Percentiles rank a stretch among this genome's conserved stretches.
Conservation (phyloP, 2,797 vertebrate genomes). For the Phrynocephalus vlangalii region DNA sequence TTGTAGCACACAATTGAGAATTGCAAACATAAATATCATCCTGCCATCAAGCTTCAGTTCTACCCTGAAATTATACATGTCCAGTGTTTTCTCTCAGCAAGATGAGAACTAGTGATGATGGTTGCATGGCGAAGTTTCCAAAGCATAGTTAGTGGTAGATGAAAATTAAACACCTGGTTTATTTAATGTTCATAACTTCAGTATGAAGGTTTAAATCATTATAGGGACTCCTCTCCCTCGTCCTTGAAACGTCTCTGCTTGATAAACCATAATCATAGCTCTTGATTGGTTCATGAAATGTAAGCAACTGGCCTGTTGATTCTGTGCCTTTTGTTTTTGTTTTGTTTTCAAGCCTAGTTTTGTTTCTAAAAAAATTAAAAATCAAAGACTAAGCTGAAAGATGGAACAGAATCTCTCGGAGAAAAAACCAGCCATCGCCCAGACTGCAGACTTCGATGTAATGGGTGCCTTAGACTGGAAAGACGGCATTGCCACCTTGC, state of each 20-base stretch:
- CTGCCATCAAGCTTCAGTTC: background rate
- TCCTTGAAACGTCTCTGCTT: background rate
- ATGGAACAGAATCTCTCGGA: conserved; percentile 56
- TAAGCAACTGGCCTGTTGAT: conserved; percentile 40
- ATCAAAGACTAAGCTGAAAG: conserved; percentile 47
- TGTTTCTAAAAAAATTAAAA: conserved; percentile 51
- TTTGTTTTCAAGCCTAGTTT: conserved; percentile 48
- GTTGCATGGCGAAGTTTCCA: too few species aligned
- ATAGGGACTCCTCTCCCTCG: background rate
- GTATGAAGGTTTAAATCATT: background rate
- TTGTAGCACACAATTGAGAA: background rate
- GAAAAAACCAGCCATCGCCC: conserved; percentile 59
- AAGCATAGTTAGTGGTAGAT: background rate
- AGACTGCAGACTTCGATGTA: conserved; percentile 76
- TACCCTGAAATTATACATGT: background rate
- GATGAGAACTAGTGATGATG: background rate
- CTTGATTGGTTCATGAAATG: conserved; percentile 6
- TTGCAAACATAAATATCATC: background rate
- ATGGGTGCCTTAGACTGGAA: conserved; percentile 87
- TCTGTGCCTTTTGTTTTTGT: conserved; percentile 46
- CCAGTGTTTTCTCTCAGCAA: background rate
- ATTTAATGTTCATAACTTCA: background rate
- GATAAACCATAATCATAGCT: background rate
- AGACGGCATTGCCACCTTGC: conserved; percentile 85
- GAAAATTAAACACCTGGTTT: background rate